These are phyloP conservation scores for Enhydra lutris DNA, from an alignment of 2,113 vertebrate species.

Conservation along the genomic window DNA sequence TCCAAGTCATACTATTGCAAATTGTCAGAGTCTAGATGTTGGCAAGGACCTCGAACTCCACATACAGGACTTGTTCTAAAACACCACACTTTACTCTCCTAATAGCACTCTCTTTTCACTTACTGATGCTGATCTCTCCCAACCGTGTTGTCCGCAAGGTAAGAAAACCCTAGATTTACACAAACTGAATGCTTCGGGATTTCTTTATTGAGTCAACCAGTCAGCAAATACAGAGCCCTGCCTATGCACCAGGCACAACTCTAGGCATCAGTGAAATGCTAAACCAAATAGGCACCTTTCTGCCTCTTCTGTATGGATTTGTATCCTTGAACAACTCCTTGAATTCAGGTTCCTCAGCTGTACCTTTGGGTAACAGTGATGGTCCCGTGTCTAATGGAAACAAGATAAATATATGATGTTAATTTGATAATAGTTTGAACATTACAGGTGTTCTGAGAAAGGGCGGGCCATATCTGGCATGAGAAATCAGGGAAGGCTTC, in stretches of 20 bases:
- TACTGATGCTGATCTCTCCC: background rate
- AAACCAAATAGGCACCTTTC: background rate
- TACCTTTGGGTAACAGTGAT: background rate
- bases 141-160: background rate
- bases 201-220: background rate
- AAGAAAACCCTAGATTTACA: background rate
- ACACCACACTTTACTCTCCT: background rate
- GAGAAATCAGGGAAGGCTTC: background rate
- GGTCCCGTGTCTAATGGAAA: background rate
- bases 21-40: background rate
- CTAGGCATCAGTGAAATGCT: background rate
- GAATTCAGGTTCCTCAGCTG: background rate
- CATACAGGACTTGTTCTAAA: background rate
- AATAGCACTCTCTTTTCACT: background rate
- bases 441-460: background rate
- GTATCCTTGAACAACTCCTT: background rate
- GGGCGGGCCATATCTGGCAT: background rate
- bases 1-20: background rate
- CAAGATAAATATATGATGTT: background rate
- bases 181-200: background rate
- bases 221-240: background rate
- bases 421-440: too few relatives aligned
- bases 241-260: background rate
- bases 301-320: background rate
- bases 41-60: accelerated